Evolutionary conservation across 2,888 invertebrate genomes (phyloP).

Genomic region (Lamellibrachia satsuma): DNA sequence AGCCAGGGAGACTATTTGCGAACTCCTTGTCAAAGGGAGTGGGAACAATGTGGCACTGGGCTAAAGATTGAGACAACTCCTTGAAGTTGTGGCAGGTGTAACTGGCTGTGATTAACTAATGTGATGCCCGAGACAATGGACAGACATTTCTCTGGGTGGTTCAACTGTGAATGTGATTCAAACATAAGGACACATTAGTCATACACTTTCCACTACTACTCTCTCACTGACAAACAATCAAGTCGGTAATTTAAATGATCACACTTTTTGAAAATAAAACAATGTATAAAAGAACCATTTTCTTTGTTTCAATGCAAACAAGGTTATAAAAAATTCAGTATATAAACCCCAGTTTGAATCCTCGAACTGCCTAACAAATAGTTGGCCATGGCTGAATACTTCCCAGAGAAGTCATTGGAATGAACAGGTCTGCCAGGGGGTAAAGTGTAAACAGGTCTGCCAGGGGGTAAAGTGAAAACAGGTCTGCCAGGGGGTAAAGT

Average conservation of each 20-base stretch:
- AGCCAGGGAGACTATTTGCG: neutral
- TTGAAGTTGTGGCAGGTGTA: neutral
- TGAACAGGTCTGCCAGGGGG: too few relatives aligned
- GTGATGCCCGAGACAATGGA: neutral
- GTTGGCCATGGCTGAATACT: too few relatives aligned
- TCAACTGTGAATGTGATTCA: neutral
- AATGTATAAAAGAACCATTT: neutral
- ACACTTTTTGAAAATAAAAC: too few relatives aligned
- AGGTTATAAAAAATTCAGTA: too few relatives aligned
- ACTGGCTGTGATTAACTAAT: neutral
- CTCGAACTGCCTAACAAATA: too few relatives aligned
- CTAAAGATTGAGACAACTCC: conserved; percentile 4
- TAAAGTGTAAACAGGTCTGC: too few relatives aligned
- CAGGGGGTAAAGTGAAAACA: too few relatives aligned
- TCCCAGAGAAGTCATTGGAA: too few relatives aligned
- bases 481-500: too few relatives aligned
- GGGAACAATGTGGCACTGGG: neutral
- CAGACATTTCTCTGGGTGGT: neutral
- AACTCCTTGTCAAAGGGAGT: neutral
- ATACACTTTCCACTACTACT: neutral
- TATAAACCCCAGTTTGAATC: too few relatives aligned
- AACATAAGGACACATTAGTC: neutral
- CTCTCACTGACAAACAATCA: neutral
- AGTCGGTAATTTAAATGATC: neutral
- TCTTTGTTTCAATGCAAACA: neutral